Evolutionary conservation across 2,888 invertebrate genomes (phyloP).

Genomic region (Malachius bipustulatus): DNA sequence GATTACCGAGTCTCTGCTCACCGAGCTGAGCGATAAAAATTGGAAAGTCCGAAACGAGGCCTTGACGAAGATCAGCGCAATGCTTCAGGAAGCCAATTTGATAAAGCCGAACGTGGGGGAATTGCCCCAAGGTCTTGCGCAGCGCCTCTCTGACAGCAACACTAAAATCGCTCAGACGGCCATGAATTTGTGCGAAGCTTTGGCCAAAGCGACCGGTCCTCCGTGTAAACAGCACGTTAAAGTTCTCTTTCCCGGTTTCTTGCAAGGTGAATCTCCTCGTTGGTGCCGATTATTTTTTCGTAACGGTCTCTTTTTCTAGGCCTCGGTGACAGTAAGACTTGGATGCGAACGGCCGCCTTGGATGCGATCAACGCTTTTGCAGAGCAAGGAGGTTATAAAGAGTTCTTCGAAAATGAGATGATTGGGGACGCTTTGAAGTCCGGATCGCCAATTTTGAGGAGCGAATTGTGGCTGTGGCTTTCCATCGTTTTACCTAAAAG

Average conservation of each 20-base stretch:
- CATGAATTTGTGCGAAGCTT: constrained; percentile 66
- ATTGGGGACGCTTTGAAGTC: constrained; percentile 73
- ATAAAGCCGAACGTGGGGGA: constrained; percentile 79
- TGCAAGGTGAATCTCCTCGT: constrained; percentile 64
- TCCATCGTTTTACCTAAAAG: constrained; percentile 66
- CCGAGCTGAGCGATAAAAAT: constrained; percentile 77
- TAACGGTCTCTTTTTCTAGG: constrained; percentile 34
- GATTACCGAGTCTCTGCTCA: constrained; percentile 68
- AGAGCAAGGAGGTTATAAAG: constrained; percentile 66
- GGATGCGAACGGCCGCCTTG: constrained; percentile 68
- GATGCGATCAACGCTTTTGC: constrained; percentile 80
- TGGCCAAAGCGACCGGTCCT: constrained; percentile 74
- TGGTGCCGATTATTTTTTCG: too few species aligned
- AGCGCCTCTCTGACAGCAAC: constrained; percentile 78
- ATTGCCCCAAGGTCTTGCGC: constrained; percentile 64
- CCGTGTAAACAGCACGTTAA: constrained; percentile 68
- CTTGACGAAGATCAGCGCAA: constrained; percentile 55
- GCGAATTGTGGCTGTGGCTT: constrained; percentile 78
- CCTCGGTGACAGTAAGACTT: constrained; percentile 60
- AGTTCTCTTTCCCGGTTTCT: constrained; percentile 72
- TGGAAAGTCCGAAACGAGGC: constrained; percentile 85
- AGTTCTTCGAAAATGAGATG: constrained; percentile 82
- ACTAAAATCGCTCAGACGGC: constrained; percentile 81
- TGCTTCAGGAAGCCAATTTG: constrained; percentile 63
- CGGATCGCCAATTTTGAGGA: constrained; percentile 72